Base-by-base conservation (phyloP, 1,140 invertebrate species). In the Scaptomyza pallida region DNA sequence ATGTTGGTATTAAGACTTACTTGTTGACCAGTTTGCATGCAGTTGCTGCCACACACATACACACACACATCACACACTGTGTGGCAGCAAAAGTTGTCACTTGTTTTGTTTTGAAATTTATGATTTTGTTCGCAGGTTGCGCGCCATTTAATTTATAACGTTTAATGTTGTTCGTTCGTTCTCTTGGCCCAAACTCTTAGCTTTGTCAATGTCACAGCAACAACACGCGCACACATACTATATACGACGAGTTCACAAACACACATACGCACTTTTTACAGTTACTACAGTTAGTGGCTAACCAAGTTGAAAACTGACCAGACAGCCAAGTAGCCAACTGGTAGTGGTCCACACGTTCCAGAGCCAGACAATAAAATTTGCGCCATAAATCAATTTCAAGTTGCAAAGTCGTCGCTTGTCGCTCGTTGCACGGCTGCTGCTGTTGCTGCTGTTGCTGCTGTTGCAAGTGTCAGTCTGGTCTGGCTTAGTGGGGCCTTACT, bases 311-410 rank as follows among this genome's bases (percentile, higher is more conserved):
- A n/a, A 50, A 35, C 41, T 67, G 75, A 60, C 64, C 75, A 79
- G 51, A 47, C 54, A 40, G 33, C 52, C 51, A 56, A 54, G 57
- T 26, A 26, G 3, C 1, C 5, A 5, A 26, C 23, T 26, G 23
- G 23, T 26, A 26, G 5, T 26, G 23, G 23, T 26, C 23, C 23
- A 23, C 23, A 23, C 23, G 1, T 37, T 52, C 63, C 59, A 30
- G 59, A 54, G 45, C 72, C 76, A 88, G 82, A 88, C 82, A 88
- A 88, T 82, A 89, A 75, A 82, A 88, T 88, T 82, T 88, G 75
- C 75, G 78, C 83, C 82, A 88, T 88, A 88, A 88, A 88, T 88
- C 82, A 88, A 88, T 78, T 88, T 81, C 65, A 86, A 78, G 73
- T 75, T 88, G 74, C 79, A 86, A 88, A 75, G 61, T 78, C 70